These are phyloP conservation scores for Battus philenor DNA, from an alignment of 1,140 invertebrate genomes.

Conservation along the genomic window DNA sequence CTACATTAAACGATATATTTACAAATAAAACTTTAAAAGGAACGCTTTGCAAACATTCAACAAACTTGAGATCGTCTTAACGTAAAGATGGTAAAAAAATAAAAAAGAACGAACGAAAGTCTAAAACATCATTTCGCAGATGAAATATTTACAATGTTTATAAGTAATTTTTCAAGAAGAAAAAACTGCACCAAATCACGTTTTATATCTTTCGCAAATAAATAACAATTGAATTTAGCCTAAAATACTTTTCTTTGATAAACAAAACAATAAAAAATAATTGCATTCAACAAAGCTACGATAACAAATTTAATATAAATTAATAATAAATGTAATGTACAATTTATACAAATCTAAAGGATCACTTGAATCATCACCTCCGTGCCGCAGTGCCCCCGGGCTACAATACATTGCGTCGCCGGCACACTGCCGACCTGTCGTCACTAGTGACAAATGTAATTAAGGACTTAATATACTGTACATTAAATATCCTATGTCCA, in stretches of 20 bases:
- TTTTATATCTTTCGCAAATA: constrained; percentile 70
- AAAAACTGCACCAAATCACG: constrained; percentile 58
- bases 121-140: constrained; percentile 54
- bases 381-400: constrained; percentile 42
- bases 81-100: constrained; percentile 73
- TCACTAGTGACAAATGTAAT: constrained; percentile 18
- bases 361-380: constrained; percentile 68
- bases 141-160: constrained; percentile 63
- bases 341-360: constrained; percentile 68
- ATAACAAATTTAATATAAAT: constrained; percentile 76
- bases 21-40: constrained; percentile 76
- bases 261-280: constrained; percentile 75
- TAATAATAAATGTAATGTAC: constrained; percentile 73
- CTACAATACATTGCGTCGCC: constrained; percentile 27
- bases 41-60: constrained; percentile 76
- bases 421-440: constrained; percentile 6
- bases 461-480: constrained; percentile 21
- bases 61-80: constrained; percentile 76
- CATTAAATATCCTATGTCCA: constrained; percentile 13
- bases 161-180: constrained; percentile 29
- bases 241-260: constrained; percentile 73
- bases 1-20: constrained; percentile 72
- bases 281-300: constrained; percentile 74
- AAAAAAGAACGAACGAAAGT: constrained; percentile 64
- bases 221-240: constrained; percentile 75